phyloP scores from a whole-genome alignment of 2,113 vertebrate species.

The Salvator merianae region DNA sequence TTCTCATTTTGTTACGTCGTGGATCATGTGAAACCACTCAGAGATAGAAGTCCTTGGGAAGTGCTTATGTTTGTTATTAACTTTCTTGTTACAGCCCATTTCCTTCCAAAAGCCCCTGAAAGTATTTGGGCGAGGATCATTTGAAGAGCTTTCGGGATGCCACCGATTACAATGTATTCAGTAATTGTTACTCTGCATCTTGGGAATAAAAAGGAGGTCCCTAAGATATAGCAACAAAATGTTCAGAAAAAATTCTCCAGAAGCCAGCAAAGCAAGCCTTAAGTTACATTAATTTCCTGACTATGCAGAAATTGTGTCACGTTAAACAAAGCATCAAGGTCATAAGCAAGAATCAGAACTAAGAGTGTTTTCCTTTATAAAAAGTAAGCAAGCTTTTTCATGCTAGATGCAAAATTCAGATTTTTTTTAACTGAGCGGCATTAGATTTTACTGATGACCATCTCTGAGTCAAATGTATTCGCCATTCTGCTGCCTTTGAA shows the following conservation, averaged over 20 bases:
- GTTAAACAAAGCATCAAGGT: conserved; percentile 3
- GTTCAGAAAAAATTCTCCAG: not conserved
- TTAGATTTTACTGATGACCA: not conserved
- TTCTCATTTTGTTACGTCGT: not conserved
- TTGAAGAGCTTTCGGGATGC: not conserved
- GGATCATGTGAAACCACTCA: not conserved
- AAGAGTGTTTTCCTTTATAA: not conserved
- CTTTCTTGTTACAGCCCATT: not conserved
- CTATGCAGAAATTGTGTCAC: conserved; percentile 9
- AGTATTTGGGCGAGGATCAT: conserved; percentile 17
- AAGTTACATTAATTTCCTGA: not conserved
- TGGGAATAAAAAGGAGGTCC: not conserved
- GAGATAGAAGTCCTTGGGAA: not conserved
- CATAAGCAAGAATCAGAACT: fast-evolving
- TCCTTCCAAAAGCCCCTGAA: not conserved
- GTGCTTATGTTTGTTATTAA: not conserved
- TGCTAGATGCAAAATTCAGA: not conserved
- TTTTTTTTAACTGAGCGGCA: not conserved
- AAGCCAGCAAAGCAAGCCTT: not conserved
- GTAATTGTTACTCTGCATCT: not conserved
- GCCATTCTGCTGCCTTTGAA: too few species aligned
- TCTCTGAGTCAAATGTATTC: not conserved
- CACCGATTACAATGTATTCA: not conserved
- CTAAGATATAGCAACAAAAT: not conserved
- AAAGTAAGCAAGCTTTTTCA: not conserved